Evolutionary conservation across 2,113 vertebrate genomes (phyloP).

Genomic region (Dolichallabes microphthalmus): DNA sequence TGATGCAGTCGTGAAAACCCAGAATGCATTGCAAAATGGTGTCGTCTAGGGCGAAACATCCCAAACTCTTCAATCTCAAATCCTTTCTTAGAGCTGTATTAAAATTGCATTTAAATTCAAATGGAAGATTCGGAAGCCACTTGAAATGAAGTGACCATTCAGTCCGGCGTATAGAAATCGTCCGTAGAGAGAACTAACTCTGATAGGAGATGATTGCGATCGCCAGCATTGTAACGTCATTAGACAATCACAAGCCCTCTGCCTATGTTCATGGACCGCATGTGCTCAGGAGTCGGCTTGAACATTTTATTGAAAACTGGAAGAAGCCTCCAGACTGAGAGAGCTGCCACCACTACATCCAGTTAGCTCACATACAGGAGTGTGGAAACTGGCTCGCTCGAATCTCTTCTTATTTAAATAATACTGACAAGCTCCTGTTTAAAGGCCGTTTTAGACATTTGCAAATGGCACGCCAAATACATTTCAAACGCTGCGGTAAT

Average conservation of each 20-base stretch:
- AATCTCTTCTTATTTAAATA: not conserved
- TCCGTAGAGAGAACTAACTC: not conserved
- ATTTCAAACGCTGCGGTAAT: not conserved
- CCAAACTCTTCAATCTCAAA: not conserved
- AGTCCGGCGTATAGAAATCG: not conserved
- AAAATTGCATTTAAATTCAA: not conserved
- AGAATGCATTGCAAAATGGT: not conserved
- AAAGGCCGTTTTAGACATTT: not conserved
- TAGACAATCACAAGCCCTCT: not conserved
- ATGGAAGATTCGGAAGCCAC: not conserved
- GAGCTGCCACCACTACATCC: not conserved
- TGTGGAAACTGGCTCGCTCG: not conserved
- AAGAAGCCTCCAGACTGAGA: slow-evolving; percentile 14
- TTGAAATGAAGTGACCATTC: not conserved
- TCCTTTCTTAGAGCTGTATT: not conserved
- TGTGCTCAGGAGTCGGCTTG: not conserved
- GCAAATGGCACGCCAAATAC: not conserved
- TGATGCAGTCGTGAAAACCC: not conserved
- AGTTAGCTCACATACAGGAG: not conserved
- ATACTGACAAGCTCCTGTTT: not conserved
- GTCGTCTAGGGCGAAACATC: not conserved
- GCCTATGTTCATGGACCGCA: not conserved
- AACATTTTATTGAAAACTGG: not conserved
- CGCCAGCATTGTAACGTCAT: not conserved
- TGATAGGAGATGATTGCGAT: not conserved